phyloP scores from a whole-genome alignment of 2,888 invertebrate species.

The Andrena camellia region DNA sequence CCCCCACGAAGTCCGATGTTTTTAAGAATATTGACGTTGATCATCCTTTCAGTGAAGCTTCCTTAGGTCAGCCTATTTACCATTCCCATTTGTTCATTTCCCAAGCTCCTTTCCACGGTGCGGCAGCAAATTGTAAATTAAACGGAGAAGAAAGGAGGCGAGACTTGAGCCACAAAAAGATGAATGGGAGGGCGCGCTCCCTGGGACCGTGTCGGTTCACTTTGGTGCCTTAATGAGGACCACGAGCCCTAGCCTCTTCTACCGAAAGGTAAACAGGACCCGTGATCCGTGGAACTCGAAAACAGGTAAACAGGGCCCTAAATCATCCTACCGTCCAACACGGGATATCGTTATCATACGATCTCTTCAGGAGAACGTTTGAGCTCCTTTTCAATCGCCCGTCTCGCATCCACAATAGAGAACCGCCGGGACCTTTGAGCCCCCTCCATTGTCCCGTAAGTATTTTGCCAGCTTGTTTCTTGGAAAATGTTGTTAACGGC shows the following conservation, averaged over 20 bases:
- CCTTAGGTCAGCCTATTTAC: not conserved
- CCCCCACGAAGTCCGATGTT: not conserved
- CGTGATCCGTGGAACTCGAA: constrained; percentile 46
- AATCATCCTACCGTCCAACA: constrained; percentile 64
- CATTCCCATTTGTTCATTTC: not conserved
- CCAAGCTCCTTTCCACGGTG: not conserved
- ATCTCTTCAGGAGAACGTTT: constrained; percentile 44
- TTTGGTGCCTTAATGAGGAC: constrained; percentile 61
- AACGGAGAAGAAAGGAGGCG: constrained; percentile 3
- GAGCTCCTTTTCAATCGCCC: constrained; percentile 41
- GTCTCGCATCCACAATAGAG: constrained; percentile 17
- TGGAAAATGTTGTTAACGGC: constrained; percentile 33
- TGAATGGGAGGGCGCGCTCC: constrained; percentile 35
- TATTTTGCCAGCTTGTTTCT: constrained; percentile 13
- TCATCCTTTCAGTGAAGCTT: not conserved
- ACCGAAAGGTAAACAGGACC: constrained; percentile 51
- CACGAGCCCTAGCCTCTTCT: constrained; percentile 42
- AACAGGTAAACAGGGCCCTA: constrained; percentile 71
- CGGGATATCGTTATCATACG: constrained; percentile 62
- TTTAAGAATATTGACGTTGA: not conserved
- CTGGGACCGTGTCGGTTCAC: constrained; percentile 40
- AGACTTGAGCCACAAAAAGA: constrained; percentile 24
- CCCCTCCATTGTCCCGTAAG: constrained; percentile 28
- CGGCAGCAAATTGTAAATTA: constrained; percentile 30
- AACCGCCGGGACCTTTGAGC: constrained; percentile 3